These are phyloP conservation scores for Mantis religiosa DNA, from an alignment of 2,888 invertebrate genomes.

Conservation along the genomic window DNA sequence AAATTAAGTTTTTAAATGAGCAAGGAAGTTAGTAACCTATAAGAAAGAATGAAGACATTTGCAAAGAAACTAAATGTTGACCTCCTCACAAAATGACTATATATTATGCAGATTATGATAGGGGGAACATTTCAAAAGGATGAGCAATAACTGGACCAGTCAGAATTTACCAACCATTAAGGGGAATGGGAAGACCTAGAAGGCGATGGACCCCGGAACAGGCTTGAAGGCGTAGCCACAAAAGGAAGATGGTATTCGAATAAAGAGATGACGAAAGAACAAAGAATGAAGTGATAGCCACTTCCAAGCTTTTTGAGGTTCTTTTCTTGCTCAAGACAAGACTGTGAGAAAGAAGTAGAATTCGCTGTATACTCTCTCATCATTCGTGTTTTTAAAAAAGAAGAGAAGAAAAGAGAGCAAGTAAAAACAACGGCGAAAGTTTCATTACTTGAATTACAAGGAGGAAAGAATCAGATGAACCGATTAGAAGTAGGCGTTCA, in stretches of 20 bases:
- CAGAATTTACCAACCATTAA: neutral
- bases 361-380: neutral
- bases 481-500: neutral
- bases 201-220: too few relatives aligned
- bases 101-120: too few relatives aligned
- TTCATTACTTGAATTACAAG: neutral
- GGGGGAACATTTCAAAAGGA: too few relatives aligned
- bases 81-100: too few relatives aligned
- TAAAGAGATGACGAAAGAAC: neutral
- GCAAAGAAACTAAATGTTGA: too few relatives aligned
- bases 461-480: neutral
- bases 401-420: neutral
- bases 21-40: too few relatives aligned
- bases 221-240: neutral
- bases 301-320: neutral
- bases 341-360: neutral
- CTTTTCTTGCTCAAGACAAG: neutral
- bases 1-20: too few relatives aligned
- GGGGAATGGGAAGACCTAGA: neutral
- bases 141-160: neutral
- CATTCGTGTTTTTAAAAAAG: neutral
- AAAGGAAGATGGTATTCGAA: neutral
- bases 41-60: too few relatives aligned
- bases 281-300: neutral
- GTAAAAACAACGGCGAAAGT: neutral